A percentile compares a stretch with the other conserved stretches of the same genome.
phyloP scores from a whole-genome alignment of 2,888 invertebrate species.

The Hofmannophila pseudospretella region DNA sequence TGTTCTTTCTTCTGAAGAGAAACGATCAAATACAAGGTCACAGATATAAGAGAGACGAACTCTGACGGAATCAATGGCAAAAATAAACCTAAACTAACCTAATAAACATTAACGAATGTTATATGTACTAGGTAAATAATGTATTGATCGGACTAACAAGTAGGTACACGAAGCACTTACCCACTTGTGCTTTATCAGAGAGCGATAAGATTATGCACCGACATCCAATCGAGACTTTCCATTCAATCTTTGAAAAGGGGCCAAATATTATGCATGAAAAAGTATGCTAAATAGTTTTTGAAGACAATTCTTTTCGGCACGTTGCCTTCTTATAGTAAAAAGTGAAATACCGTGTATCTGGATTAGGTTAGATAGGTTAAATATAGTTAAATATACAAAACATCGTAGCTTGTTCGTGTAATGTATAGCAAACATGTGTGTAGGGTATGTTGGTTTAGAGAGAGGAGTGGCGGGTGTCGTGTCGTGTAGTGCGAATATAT shows the following conservation, averaged over 20 bases:
- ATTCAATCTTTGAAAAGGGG: slow-evolving; percentile 35
- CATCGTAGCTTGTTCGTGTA: background rate
- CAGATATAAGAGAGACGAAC: background rate
- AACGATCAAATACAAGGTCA: too few relatives aligned
- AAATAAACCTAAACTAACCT: background rate
- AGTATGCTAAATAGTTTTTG: background rate
- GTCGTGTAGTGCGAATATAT: slow-evolving; percentile 53
- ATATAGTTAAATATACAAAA: background rate
- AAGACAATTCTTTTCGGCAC: too few relatives aligned
- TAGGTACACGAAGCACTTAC: slow-evolving; percentile 38
- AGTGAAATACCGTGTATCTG: background rate
- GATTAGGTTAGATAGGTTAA: background rate
- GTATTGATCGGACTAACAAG: slow-evolving; percentile 44
- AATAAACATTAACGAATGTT: background rate
- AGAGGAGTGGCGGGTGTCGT: slow-evolving; percentile 48
- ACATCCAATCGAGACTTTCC: slow-evolving; percentile 42
- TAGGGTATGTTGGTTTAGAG: slow-evolving; percentile 27
- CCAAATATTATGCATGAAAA: slow-evolving; percentile 16
- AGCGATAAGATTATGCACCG: slow-evolving; percentile 61
- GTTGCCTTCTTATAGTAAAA: background rate
- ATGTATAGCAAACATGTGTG: slow-evolving; percentile 33
- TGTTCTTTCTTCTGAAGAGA: background rate
- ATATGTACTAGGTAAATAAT: background rate
- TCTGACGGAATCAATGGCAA: background rate
- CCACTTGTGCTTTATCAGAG: slow-evolving; percentile 55